Conservation (phyloP, 30 jellyfish, hydroid and myxozoan species). For the Catostylus mosaicus region DNA sequence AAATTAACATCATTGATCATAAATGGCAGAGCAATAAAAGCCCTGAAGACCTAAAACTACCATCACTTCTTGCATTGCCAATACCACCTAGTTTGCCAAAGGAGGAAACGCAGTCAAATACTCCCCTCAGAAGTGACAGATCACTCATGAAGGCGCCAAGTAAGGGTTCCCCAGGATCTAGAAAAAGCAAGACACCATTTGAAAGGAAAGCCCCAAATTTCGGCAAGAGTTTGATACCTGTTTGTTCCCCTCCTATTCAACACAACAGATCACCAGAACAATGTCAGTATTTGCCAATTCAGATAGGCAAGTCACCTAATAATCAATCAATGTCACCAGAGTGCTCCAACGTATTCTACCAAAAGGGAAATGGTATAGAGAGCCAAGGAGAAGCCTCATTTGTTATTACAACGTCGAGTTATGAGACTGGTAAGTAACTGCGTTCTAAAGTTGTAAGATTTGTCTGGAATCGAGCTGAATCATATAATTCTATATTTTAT, state of each 20-base stretch:
- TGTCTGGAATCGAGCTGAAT: no score
- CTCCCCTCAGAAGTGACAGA: constrained; percentile 30
- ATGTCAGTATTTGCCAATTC: not conserved
- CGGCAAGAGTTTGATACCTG: not conserved
- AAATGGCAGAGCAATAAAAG: not conserved
- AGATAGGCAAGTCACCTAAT: not conserved
- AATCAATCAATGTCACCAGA: not conserved
- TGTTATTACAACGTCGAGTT: not conserved
- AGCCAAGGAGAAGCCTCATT: not conserved
- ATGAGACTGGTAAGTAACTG: not conserved
- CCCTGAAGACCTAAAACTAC: not conserved
- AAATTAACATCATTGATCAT: not conserved
- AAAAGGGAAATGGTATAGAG: not conserved
- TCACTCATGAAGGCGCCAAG: constrained; percentile 50
- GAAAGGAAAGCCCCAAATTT: not conserved
- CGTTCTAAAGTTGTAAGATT: no score
- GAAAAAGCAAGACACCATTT: constrained; percentile 8
- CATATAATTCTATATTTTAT: no score
- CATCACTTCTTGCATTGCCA: not conserved
- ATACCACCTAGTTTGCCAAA: not conserved
- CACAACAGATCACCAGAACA: constrained; percentile 11
- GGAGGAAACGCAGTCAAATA: constrained; percentile 9
- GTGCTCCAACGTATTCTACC: not conserved
- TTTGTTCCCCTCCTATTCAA: not conserved
- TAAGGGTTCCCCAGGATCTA: constrained; percentile 44